phyloP scores from a whole-genome alignment of 2,888 invertebrate species.

The Xiphydria camelus region DNA sequence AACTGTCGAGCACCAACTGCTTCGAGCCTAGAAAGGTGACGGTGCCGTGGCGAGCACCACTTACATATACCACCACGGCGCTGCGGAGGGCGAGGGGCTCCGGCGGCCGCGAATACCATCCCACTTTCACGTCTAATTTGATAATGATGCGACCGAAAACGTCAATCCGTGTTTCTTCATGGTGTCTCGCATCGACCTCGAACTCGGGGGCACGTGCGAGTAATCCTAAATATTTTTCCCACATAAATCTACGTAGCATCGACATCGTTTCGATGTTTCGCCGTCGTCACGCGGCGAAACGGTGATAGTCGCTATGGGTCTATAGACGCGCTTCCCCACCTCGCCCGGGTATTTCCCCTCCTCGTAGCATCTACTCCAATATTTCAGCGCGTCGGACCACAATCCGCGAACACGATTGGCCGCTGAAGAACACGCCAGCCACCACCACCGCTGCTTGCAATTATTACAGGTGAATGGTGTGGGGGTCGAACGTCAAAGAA shows the following conservation, averaged over 20 bases:
- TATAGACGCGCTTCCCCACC: too few species aligned
- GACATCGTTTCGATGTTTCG: background rate
- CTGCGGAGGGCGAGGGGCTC: background rate
- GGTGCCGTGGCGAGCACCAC: background rate
- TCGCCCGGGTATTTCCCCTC: background rate
- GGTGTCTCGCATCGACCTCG: too few species aligned
- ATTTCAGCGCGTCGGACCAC: background rate
- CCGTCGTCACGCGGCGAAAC: too few species aligned
- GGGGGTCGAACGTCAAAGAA: background rate
- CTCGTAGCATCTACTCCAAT: background rate
- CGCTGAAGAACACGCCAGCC: background rate
- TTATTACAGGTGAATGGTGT: background rate
- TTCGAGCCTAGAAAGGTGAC: background rate
- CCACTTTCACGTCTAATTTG: background rate
- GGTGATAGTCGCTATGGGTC: too few species aligned
- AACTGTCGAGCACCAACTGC: background rate
- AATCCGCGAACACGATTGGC: background rate
- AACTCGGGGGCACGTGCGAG: too few species aligned
- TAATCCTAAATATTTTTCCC: background rate
- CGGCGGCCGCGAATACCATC: slow-evolving; percentile 1
- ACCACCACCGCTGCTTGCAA: background rate
- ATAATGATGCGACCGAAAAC: too few species aligned
- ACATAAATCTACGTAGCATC: background rate
- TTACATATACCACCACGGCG: background rate
- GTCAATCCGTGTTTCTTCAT: too few species aligned